These are phyloP conservation scores for Acleris holmiana DNA, from an alignment of 2,888 invertebrate species.

Conservation along the genomic window DNA sequence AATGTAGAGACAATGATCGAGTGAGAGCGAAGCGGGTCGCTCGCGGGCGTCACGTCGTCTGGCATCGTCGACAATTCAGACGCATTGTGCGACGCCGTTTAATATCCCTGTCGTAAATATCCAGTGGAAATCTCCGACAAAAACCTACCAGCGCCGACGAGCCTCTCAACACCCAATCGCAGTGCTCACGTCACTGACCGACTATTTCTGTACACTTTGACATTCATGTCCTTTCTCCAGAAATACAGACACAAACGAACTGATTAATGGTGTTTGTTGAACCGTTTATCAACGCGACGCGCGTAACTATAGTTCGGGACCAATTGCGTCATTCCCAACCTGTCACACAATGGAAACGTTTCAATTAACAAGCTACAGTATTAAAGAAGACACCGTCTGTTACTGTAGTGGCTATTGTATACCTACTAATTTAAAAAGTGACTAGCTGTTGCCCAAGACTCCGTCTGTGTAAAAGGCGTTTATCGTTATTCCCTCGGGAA, in stretches of 20 bases:
- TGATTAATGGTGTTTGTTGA: slow-evolving; percentile 41
- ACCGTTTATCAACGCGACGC: slow-evolving; percentile 13
- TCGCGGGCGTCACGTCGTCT: slow-evolving; percentile 65
- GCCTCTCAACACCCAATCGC: slow-evolving; percentile 38
- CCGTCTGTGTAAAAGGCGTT: too few relatives aligned
- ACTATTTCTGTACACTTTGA: slow-evolving; percentile 64
- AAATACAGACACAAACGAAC: slow-evolving; percentile 52
- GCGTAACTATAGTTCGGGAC: slow-evolving; percentile 14
- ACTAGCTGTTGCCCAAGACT: too few relatives aligned
- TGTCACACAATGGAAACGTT: not conserved
- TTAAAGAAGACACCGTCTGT: too few relatives aligned
- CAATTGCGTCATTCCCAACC: slow-evolving; percentile 19
- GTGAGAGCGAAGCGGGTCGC: slow-evolving; percentile 41
- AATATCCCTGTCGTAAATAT: slow-evolving; percentile 36
- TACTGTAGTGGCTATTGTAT: too few relatives aligned
- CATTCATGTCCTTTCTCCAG: slow-evolving; percentile 66
- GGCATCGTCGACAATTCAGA: slow-evolving; percentile 43
- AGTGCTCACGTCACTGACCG: slow-evolving; percentile 65
- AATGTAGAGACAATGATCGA: slow-evolving; percentile 40
- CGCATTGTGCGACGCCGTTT: slow-evolving; percentile 36
- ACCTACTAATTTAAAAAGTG: too few relatives aligned
- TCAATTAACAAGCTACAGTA: too few relatives aligned
- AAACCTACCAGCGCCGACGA: slow-evolving; percentile 19
- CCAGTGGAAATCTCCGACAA: slow-evolving; percentile 38
- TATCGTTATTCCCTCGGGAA: too few relatives aligned